Evolutionary conservation across 2,888 invertebrate species (phyloP).

Genomic region (Clanis bilineata): DNA sequence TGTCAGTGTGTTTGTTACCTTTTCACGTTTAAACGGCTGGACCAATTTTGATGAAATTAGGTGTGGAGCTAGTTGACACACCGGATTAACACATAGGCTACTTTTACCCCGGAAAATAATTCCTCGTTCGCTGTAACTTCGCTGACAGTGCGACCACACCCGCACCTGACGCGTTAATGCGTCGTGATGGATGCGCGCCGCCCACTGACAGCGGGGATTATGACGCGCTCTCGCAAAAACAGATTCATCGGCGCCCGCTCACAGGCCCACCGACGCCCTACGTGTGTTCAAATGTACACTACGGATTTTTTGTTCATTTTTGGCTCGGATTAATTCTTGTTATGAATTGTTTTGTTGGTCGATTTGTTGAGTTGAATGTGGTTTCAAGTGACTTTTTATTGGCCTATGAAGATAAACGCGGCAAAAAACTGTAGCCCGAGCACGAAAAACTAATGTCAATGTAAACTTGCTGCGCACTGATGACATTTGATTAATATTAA

Average conservation of each 20-base stretch:
- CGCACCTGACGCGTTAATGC: constrained; percentile 61
- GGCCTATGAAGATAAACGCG: no score
- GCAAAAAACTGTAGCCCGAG: no score
- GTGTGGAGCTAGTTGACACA: no score
- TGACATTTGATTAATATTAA: no score
- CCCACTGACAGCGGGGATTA: constrained; percentile 55
- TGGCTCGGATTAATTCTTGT: not conserved
- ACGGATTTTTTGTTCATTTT: not conserved
- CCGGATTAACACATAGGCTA: no score
- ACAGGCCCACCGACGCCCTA: constrained; percentile 29
- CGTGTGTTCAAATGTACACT: constrained; percentile 18
- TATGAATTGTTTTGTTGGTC: not conserved
- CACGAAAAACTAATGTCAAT: no score
- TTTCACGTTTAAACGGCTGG: no score
- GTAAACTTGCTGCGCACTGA: no score
- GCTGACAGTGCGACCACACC: constrained; percentile 34
- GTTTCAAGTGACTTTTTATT: no score
- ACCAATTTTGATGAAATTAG: no score
- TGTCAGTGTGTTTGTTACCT: no score
- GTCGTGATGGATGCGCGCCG: constrained; percentile 61
- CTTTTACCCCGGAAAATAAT: no score
- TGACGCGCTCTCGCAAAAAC: constrained; percentile 45
- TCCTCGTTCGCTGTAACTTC: constrained; percentile 12
- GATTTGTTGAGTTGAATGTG: not conserved
- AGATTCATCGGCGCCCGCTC: constrained; percentile 36